Percentiles rank a stretch among this genome's conserved stretches.
Evolutionary conservation across 2,113 vertebrate species (phyloP).

Genomic region (Coryphaenoides rupestris): DNA sequence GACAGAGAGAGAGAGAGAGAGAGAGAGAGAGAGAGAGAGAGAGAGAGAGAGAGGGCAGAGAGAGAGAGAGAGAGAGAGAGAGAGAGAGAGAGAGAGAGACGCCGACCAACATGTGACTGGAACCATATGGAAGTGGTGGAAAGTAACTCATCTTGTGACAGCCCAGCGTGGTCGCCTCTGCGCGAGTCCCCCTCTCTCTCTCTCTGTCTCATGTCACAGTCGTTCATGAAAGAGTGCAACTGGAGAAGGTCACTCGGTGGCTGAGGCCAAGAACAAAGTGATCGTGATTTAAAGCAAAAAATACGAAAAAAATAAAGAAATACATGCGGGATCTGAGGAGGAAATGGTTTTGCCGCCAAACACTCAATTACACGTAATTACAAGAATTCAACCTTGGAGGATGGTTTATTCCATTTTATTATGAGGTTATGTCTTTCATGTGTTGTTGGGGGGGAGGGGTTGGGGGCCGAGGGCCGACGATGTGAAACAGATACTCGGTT

Average conservation of each 20-base stretch:
- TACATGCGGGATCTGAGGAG: conserved; percentile 60
- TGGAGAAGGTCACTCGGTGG: conserved; percentile 67
- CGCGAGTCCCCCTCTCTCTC: conserved; percentile 50
- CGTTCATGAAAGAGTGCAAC: conserved; percentile 61
- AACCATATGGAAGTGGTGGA: conserved; percentile 59
- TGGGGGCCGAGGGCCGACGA: conserved; percentile 33
- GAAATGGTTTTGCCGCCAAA: conserved; percentile 72
- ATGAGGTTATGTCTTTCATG: conserved; percentile 67
- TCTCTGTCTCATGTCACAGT: conserved; percentile 61
- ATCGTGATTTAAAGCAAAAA: conserved; percentile 48
- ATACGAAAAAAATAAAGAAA: conserved; percentile 29
- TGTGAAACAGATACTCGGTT: conserved; percentile 61
- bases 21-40: conserved; percentile 44
- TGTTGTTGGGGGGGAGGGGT: conserved; percentile 22
- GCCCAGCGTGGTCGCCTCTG: neutral
- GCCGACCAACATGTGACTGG: conserved; percentile 48
- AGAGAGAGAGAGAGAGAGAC: neutral
- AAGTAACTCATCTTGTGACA: conserved; percentile 21
- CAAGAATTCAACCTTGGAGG: conserved; percentile 70
- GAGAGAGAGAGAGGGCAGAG: neutral
- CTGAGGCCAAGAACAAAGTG: conserved; percentile 66
- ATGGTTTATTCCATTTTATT: conserved; percentile 72
- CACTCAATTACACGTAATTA: conserved; percentile 72
- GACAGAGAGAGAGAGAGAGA: conserved; percentile 48
- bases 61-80: neutral